Evolutionary conservation across 1,140 invertebrate genomes (phyloP).

Genomic region (Cylas formicarius): DNA sequence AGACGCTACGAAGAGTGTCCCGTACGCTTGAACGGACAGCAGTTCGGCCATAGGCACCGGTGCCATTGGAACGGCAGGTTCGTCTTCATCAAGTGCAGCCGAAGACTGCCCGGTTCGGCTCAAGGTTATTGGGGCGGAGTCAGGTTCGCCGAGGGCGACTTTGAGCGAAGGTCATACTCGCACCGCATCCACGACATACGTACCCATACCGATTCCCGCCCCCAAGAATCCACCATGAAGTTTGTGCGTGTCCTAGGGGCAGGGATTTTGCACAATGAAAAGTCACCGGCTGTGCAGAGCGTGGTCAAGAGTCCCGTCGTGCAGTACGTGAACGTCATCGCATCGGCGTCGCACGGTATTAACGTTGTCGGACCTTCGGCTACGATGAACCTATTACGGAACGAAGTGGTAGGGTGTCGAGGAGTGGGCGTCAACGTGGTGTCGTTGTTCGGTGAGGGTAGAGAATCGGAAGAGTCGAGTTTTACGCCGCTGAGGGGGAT

Average conservation of each 20-base stretch:
- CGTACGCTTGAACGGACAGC: conserved; percentile 80
- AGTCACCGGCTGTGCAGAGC: conserved; percentile 83
- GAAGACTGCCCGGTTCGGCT: conserved; percentile 59
- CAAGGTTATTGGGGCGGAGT: conserved; percentile 95
- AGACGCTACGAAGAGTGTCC: conserved; percentile 76
- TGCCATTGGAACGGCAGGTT: conserved; percentile 86
- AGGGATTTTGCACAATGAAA: conserved; percentile 93
- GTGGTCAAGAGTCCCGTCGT: conserved; percentile 79
- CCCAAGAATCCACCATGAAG: conserved; percentile 68
- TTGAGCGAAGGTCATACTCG: conserved; percentile 80
- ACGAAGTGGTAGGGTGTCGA: conserved; percentile 72
- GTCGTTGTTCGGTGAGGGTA: conserved; percentile 86
- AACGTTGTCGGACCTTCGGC: conserved; percentile 84
- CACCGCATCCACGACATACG: conserved; percentile 72
- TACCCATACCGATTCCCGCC: conserved; percentile 60
- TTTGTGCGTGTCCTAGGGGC: conserved; percentile 89
- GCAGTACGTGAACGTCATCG: conserved; percentile 71
- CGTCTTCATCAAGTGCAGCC: conserved; percentile 89
- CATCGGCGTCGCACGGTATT: conserved; percentile 85
- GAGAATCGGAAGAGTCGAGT: conserved; percentile 78
- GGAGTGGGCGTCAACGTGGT: conserved; percentile 86
- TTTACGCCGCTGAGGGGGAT: conserved; percentile 76
- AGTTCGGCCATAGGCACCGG: conserved; percentile 74
- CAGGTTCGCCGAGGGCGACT: conserved; percentile 79
- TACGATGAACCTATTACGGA: conserved; percentile 60